Percentiles rank a stretch among this genome's conserved stretches.
These are phyloP conservation scores for Notiomystis cincta DNA, from an alignment of 2,113 vertebrate genomes.

Conservation along the genomic window DNA sequence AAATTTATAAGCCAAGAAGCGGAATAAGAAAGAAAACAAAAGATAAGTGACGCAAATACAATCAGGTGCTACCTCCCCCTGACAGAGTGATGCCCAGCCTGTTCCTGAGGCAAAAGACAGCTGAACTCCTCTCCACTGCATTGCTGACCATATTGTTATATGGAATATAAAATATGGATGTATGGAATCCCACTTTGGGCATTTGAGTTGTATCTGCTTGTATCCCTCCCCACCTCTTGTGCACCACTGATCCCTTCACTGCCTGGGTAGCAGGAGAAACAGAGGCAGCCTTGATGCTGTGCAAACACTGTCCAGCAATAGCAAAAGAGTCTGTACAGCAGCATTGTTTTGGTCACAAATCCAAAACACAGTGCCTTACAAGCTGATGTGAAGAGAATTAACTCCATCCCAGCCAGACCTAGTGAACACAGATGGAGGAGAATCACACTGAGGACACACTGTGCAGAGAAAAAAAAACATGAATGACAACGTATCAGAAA, in stretches of 20 bases:
- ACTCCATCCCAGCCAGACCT: neutral
- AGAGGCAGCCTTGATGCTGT: neutral
- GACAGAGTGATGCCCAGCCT: neutral
- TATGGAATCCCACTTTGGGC: neutral
- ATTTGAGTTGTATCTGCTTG: neutral
- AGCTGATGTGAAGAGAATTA: neutral
- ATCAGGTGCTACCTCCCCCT: neutral
- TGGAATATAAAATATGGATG: too few relatives aligned
- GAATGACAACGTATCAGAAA: neutral
- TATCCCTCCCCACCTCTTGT: neutral
- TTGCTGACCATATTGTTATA: neutral
- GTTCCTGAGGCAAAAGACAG: neutral
- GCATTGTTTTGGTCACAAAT: neutral
- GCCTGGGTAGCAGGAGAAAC: neutral
- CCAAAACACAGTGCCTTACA: neutral
- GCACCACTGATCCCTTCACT: neutral
- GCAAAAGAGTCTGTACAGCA: neutral
- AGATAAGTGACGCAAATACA: neutral
- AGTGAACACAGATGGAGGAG: neutral
- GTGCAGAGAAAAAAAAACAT: neutral
- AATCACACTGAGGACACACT: neutral
- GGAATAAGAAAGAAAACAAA: neutral
- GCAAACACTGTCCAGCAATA: neutral
- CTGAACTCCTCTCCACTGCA: fast-evolving
- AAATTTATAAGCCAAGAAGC: neutral